Evolutionary conservation across 2,113 vertebrate genomes (phyloP).

Genomic region (Pithys albifrons): DNA sequence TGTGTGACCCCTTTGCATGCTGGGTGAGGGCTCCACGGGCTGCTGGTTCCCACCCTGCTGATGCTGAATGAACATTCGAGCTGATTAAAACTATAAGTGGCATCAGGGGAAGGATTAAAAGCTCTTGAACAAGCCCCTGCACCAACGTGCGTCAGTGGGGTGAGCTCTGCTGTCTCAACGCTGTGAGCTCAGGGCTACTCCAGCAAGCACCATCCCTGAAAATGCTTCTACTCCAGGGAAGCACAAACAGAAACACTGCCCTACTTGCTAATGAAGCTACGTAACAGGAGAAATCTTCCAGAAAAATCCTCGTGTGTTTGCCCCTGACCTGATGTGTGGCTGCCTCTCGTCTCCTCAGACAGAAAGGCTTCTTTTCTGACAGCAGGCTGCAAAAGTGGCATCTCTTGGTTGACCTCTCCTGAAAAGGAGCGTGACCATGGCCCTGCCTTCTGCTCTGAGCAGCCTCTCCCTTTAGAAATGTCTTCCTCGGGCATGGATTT

Average conservation of each 20-base stretch:
- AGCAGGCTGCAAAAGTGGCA: not conserved
- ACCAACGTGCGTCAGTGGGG: not conserved
- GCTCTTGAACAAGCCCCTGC: conserved; percentile 2
- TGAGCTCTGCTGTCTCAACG: not conserved
- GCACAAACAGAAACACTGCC: not conserved
- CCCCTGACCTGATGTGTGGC: not conserved
- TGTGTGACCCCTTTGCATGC: not conserved
- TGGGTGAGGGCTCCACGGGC: not conserved
- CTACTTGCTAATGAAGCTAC: not conserved
- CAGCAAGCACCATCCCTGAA: not conserved
- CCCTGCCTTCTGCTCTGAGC: not conserved
- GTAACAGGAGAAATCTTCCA: not conserved
- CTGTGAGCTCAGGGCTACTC: not conserved
- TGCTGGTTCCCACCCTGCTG: conserved; percentile 6
- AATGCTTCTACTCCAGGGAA: not conserved
- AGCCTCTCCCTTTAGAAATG: not conserved
- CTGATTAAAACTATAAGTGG: conserved; percentile 48
- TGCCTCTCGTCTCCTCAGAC: not conserved
- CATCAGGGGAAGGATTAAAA: conserved; percentile 48
- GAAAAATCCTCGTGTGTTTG: not conserved
- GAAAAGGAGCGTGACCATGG: accelerated
- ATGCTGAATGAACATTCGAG: not conserved
- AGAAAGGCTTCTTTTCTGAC: not conserved
- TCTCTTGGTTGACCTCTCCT: not conserved
- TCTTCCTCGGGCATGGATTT: not conserved